Percentiles rank a stretch among this genome's conserved stretches.
Conservation (phyloP, 2,113 vertebrate species). For the Labeo catla region DNA sequence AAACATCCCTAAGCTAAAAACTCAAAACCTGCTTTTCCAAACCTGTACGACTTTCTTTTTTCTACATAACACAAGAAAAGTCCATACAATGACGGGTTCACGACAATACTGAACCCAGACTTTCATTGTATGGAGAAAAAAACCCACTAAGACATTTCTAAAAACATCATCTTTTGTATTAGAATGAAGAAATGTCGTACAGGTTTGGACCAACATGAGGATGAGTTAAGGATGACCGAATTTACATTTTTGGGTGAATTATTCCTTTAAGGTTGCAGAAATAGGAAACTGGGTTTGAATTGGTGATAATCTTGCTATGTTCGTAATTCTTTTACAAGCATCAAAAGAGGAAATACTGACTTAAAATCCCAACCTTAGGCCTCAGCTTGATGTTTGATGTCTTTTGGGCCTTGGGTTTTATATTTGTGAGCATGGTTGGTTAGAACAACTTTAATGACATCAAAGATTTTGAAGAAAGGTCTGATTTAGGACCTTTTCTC, state of each 20-base stretch:
- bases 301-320: background rate
- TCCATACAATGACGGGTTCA: background rate
- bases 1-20: background rate
- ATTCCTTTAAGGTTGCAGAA: background rate
- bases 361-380: background rate
- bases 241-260: background rate
- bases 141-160: background rate
- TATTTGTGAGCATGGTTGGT: background rate
- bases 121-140: background rate
- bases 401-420: background rate
- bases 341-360: too few relatives aligned
- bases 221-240: background rate
- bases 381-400: background rate
- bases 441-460: constrained; percentile 41
- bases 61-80: background rate
- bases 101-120: background rate
- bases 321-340: background rate
- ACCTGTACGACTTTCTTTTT: background rate
- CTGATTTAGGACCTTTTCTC: constrained; percentile 49
- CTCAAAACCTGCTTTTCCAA: background rate
- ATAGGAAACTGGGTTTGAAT: background rate
- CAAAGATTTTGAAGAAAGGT: constrained; percentile 61
- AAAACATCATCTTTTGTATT: background rate
- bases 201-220: background rate
- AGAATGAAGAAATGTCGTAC: background rate